Conservation (phyloP, 2,113 vertebrate genomes). For the Trogon melanurus region DNA sequence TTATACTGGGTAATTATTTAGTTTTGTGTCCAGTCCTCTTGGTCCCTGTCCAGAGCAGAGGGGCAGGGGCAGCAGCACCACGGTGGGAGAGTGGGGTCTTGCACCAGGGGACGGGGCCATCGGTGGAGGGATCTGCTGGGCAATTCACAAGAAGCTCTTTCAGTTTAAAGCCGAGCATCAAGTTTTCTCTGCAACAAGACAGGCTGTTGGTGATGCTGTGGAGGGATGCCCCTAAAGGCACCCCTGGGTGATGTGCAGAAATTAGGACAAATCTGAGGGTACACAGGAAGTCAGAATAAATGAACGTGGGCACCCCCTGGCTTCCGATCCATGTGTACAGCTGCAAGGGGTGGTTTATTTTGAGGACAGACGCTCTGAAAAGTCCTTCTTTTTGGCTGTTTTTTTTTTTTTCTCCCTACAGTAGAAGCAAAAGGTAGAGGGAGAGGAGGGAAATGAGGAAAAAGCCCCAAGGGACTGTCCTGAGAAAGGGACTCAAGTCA, state of each 20-base stretch:
- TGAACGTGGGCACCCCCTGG: accelerated
- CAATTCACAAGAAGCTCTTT: background rate
- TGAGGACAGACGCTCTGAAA: background rate
- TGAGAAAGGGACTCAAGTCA: background rate
- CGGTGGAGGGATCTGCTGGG: background rate
- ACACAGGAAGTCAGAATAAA: background rate
- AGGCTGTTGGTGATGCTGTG: background rate
- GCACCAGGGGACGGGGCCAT: background rate
- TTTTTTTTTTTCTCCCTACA: background rate
- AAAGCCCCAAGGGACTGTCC: background rate
- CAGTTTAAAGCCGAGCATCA: background rate
- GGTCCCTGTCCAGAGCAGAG: background rate
- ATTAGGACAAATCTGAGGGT: background rate
- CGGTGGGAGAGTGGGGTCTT: accelerated
- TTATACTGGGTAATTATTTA: background rate
- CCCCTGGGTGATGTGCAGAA: background rate
- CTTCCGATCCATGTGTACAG: accelerated
- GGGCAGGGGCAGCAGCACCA: background rate
- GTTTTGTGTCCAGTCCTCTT: background rate
- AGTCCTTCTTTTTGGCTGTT: background rate
- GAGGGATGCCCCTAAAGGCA: background rate
- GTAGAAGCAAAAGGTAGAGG: background rate
- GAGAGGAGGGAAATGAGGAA: background rate
- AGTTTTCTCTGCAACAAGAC: background rate
- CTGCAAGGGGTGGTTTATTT: background rate